A percentile compares a stretch with the other conserved stretches of the same genome.
Conservation (phyloP, 1,140 invertebrate genomes). For the Acromyrmex echinatior region DNA sequence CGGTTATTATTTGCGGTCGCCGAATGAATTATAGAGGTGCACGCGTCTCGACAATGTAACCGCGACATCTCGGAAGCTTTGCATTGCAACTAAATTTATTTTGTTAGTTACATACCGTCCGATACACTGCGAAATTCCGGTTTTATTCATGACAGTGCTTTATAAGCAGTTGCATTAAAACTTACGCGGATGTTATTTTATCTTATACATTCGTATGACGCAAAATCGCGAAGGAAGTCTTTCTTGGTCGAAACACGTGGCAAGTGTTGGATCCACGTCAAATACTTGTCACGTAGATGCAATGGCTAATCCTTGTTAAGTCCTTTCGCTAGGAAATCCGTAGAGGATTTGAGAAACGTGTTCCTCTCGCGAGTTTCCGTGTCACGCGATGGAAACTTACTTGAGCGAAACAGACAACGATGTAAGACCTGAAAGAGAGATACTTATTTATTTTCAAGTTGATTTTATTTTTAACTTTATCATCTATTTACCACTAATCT, state of each 20-base stretch:
- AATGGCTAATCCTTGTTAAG: constrained; percentile 64
- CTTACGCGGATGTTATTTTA: constrained; percentile 41
- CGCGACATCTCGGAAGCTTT: constrained; percentile 38
- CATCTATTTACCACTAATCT: not conserved
- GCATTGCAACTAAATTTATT: constrained; percentile 9
- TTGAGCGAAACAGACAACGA: not conserved
- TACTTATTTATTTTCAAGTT: not conserved
- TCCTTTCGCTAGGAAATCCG: constrained; percentile 52
- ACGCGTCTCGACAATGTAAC: constrained; percentile 73
- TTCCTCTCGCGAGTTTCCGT: constrained; percentile 60
- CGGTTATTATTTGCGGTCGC: constrained; percentile 78
- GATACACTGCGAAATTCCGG: constrained; percentile 18
- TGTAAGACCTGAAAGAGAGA: not conserved
- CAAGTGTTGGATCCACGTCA: constrained; percentile 48
- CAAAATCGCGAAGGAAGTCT: constrained; percentile 48
- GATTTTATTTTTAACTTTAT: not conserved
- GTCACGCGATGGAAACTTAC: constrained; percentile 22
- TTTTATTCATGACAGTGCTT: constrained; percentile 40
- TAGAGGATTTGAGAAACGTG: constrained; percentile 37
- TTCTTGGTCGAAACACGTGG: constrained; percentile 35
- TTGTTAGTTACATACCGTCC: not conserved
- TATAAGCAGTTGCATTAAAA: constrained; percentile 41
- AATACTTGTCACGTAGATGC: constrained; percentile 70
- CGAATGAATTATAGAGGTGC: constrained; percentile 79
- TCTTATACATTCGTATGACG: not conserved